phyloP scores from a whole-genome alignment of 2,797 vertebrate genomes.

The Propithecus deckenii region DNA sequence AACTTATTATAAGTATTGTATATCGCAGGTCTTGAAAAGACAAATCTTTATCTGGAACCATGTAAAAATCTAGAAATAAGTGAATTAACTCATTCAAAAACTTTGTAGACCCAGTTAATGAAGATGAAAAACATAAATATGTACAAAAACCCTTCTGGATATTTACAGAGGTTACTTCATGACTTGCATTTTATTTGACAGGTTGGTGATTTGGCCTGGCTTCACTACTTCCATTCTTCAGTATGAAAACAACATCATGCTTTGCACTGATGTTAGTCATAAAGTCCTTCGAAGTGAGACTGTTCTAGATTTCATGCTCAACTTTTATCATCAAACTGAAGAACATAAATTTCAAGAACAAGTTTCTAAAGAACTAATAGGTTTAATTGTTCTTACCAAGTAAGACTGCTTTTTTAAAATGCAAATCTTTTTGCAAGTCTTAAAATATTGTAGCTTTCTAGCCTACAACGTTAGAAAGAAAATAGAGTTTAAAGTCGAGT shows the following conservation, averaged over 20 bases:
- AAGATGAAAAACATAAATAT: neutral
- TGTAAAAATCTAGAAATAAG: neutral
- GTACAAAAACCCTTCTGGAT: neutral
- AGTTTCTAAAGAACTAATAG: slow-evolving; percentile 93
- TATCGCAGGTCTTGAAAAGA: neutral
- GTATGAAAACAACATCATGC: slow-evolving; percentile 94
- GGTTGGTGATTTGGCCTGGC: slow-evolving; percentile 96
- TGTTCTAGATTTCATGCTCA: slow-evolving; percentile 91
- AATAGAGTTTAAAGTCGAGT: neutral
- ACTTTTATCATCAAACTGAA: slow-evolving; percentile 87
- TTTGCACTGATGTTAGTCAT: slow-evolving; percentile 95
- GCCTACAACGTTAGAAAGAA: neutral
- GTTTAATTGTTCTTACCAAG: slow-evolving; percentile 95
- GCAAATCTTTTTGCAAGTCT: neutral
- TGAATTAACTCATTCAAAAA: neutral
- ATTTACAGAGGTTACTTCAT: neutral
- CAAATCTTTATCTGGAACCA: neutral
- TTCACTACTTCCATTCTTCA: slow-evolving; percentile 92
- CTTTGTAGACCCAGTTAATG: neutral
- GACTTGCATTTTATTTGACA: slow-evolving; percentile 66
- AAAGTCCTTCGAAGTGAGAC: slow-evolving; percentile 96
- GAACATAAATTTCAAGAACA: slow-evolving; percentile 88
- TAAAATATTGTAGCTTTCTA: neutral
- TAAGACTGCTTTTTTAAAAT: slow-evolving; percentile 78
- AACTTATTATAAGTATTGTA: neutral